Conservation (phyloP, 2,113 vertebrate species). For the Alethe castanea region DNA sequence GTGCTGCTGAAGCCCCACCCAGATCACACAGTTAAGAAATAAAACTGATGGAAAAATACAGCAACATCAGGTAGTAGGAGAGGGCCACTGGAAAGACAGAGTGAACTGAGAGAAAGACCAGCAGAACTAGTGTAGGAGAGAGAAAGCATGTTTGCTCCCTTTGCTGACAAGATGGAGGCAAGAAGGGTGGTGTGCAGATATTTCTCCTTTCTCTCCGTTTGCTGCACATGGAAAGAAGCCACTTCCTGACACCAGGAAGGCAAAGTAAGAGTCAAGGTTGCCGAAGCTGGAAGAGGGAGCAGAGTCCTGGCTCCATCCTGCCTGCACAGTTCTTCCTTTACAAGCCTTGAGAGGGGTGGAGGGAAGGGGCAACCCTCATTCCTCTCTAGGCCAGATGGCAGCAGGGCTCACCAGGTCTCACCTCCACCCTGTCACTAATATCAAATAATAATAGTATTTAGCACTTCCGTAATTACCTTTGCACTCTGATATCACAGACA, state of each 20-base stretch:
- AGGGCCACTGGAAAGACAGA: not conserved
- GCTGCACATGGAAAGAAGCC: not conserved
- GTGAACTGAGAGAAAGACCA: not conserved
- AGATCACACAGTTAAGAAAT: not conserved
- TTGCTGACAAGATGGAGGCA: not conserved
- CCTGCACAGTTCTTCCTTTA: not conserved
- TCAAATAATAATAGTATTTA: constrained; percentile 63
- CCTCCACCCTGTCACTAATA: constrained; percentile 45
- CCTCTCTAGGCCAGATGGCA: constrained; percentile 10
- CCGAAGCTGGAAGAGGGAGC: not conserved
- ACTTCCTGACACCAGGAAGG: not conserved
- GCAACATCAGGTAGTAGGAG: not conserved
- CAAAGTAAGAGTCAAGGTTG: not conserved
- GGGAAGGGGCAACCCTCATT: constrained; percentile 20
- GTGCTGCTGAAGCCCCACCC: not conserved
- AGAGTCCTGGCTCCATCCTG: not conserved
- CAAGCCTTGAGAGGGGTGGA: not conserved
- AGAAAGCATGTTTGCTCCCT: not conserved
- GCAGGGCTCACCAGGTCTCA: constrained; percentile 10
- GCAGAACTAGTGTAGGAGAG: not conserved
- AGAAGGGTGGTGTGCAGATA: not conserved
- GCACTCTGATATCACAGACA: constrained; percentile 34
- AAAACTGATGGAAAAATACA: not conserved
- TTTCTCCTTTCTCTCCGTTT: not conserved
- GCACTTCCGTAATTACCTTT: constrained; percentile 41